Percentiles rank a stretch among this genome's conserved stretches.
Evolutionary conservation across 2,797 vertebrate species (phyloP).

Genomic region (Eptatretus atami): DNA sequence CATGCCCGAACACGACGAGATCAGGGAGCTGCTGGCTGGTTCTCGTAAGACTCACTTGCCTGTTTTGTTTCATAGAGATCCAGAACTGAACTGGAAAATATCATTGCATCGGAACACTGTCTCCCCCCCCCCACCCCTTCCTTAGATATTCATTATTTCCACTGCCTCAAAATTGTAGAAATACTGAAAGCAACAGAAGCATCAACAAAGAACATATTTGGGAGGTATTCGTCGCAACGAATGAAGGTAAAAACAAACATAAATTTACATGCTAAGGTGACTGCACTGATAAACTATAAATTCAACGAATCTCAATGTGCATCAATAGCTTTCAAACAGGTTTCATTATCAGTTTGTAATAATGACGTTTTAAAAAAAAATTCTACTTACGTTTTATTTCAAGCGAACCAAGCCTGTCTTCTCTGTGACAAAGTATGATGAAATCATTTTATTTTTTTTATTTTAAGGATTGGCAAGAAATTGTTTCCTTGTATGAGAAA

Average conservation of each 20-base stretch:
- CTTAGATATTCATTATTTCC: slow-evolving; percentile 1
- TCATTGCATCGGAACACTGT: no score
- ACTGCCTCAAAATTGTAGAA: slow-evolving; percentile 3
- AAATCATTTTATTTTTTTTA: background rate
- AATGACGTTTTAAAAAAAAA: no score
- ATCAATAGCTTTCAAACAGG: no score
- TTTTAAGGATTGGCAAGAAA: slow-evolving; percentile 1
- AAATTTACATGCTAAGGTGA: no score
- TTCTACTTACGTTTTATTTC: no score
- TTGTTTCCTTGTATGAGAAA: slow-evolving; percentile 1
- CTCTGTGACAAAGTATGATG: background rate
- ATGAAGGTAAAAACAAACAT: background rate
- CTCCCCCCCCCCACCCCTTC: no score
- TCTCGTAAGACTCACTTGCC: background rate
- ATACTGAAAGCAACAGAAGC: slow-evolving; percentile 2
- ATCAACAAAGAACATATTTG: slow-evolving; percentile 4
- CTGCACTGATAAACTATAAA: no score
- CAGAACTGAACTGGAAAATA: no score
- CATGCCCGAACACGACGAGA: slow-evolving; percentile 1
- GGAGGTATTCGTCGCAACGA: background rate
- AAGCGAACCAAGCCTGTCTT: no score
- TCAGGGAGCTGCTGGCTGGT: background rate
- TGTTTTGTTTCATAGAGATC: no score
- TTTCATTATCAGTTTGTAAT: no score
- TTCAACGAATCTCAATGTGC: no score